Conservation (phyloP, 2,113 vertebrate species). For the Entomyzon cyanotis region DNA sequence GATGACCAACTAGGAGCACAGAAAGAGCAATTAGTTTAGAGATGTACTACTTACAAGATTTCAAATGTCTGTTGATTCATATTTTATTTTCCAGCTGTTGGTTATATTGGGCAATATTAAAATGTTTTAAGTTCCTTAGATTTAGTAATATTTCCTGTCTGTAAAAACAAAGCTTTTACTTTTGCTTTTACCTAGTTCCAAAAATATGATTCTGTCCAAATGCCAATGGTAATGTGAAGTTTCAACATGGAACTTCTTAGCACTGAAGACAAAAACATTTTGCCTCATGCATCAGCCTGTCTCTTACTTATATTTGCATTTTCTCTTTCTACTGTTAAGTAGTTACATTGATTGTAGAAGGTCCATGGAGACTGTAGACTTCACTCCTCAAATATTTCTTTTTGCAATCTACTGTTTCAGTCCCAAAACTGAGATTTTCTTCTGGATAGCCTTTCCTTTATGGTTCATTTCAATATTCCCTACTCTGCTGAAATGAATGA, state of each 20-base stretch:
- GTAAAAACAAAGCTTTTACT: conserved; percentile 21
- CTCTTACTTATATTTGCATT: not conserved
- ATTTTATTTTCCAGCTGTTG: conserved; percentile 50
- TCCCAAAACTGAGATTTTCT: not conserved
- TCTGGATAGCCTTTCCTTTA: not conserved
- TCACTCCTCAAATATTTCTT: not conserved
- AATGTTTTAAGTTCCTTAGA: conserved; percentile 26
- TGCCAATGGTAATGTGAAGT: not conserved
- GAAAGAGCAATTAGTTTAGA: not conserved
- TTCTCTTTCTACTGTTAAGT: conserved; percentile 24
- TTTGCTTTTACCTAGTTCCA: conserved; percentile 34
- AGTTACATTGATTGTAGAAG: not conserved
- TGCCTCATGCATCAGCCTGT: not conserved
- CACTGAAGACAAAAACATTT: conserved; percentile 3
- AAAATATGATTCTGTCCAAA: conserved; percentile 26
- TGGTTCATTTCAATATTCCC: not conserved
- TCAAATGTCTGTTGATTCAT: conserved; percentile 13
- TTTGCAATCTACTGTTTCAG: not conserved
- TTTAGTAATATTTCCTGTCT: conserved; percentile 53
- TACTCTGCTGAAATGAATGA: not conserved
- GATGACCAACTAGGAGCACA: not conserved
- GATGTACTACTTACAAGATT: not conserved
- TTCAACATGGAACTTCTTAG: conserved; percentile 9
- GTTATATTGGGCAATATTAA: conserved; percentile 39
- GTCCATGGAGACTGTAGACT: not conserved